Evolutionary conservation across 2,888 invertebrate species (phyloP).

Genomic region (Phorcus lineatus): DNA sequence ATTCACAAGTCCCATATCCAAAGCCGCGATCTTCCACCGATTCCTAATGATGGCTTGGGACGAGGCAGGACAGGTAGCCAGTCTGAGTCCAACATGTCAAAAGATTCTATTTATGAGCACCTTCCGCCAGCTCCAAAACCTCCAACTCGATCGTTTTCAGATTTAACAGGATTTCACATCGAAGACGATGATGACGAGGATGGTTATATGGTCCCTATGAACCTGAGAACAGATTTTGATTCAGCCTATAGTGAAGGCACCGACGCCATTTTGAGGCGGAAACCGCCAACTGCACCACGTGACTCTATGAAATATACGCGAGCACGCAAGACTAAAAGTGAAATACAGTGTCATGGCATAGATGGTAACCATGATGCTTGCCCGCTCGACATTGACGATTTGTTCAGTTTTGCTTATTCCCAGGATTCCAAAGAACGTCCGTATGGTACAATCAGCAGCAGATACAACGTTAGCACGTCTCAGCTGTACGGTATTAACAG

Average conservation of each 20-base stretch:
- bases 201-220: slow-evolving; percentile 66
- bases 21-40: slow-evolving; percentile 65
- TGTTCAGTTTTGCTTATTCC: slow-evolving; percentile 50
- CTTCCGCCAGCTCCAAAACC: slow-evolving; percentile 64
- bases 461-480: slow-evolving; percentile 38
- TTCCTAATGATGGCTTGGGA: slow-evolving; percentile 45
- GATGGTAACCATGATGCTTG: slow-evolving; percentile 34
- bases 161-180: slow-evolving; percentile 10
- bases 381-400: slow-evolving; percentile 49
- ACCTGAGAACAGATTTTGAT: slow-evolving; percentile 37
- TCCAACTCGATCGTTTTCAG: slow-evolving; percentile 35
- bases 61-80: not conserved
- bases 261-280: slow-evolving; percentile 49
- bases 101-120: slow-evolving; percentile 65
- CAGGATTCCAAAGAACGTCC: slow-evolving; percentile 30
- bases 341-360: slow-evolving; percentile 36
- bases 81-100: slow-evolving; percentile 38
- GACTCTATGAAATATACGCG: slow-evolving; percentile 45
- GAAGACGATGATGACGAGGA: slow-evolving; percentile 53
- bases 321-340: slow-evolving; percentile 49
- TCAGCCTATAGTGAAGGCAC: slow-evolving; percentile 41
- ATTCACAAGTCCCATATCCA: slow-evolving; percentile 41
- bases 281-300: slow-evolving; percentile 57
- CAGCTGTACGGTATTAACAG: slow-evolving; percentile 37
- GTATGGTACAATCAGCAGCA: slow-evolving; percentile 24